Evolutionary conservation across 2,888 invertebrate genomes (phyloP).

Genomic region (Furcula furcula): DNA sequence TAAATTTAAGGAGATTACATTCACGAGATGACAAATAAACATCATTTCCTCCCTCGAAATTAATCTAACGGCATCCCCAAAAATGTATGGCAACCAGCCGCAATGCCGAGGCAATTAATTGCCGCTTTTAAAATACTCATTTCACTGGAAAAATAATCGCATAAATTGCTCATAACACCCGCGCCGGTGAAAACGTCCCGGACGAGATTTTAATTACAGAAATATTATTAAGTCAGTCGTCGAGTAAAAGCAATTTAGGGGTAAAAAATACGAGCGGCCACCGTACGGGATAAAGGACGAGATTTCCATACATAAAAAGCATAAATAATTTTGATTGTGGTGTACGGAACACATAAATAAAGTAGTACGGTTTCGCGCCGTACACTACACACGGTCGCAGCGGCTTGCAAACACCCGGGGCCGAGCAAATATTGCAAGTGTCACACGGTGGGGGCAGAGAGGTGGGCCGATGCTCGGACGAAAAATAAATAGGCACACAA

Average conservation of each 20-base stretch:
- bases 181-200: constrained; percentile 53
- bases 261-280: constrained; percentile 32
- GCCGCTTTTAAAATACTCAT: constrained; percentile 44
- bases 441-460: constrained; percentile 39
- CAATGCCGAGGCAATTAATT: constrained; percentile 46
- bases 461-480: constrained; percentile 38
- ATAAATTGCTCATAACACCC: constrained; percentile 54
- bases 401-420: constrained; percentile 53
- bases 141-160: constrained; percentile 41
- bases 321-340: constrained; percentile 77
- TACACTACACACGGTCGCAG: constrained; percentile 41
- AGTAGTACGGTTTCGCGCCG: constrained; percentile 57
- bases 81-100: constrained; percentile 29
- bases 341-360: constrained; percentile 65
- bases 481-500: constrained; percentile 75
- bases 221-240: constrained; percentile 73
- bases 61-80: constrained; percentile 28
- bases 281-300: constrained; percentile 55
- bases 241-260: constrained; percentile 69
- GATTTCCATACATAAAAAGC: constrained; percentile 69
- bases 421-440: constrained; percentile 65
- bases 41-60: constrained; percentile 21
- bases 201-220: constrained; percentile 74
- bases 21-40: constrained; percentile 31
- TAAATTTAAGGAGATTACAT: constrained; percentile 14